Evolutionary conservation across 2,888 invertebrate genomes (phyloP), one percentile per base, ranked within the genome.

Genomic region (Leucophenga montana): DNA sequence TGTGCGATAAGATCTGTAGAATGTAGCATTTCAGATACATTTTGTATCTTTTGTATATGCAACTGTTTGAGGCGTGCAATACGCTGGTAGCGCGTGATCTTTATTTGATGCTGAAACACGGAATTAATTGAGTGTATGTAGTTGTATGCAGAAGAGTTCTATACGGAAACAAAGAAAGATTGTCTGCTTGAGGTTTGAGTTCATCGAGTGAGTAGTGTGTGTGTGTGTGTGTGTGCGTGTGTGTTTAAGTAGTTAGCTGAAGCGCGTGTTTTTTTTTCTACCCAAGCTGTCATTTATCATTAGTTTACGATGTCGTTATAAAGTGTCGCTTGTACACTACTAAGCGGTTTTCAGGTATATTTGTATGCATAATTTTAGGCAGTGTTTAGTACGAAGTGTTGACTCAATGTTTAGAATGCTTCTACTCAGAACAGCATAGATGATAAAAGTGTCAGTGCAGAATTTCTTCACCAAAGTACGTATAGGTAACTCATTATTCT

Each of bases 281-380:
- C 18, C 13, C 66, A 57, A 68, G 71, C 69, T 77, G 78, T 83
- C 83, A 80, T 80, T 83, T 83, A 82, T 83, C 82, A 80, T 80
- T 83, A 78, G 78, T 70, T 68, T 57, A 57, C 57, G 57, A 57
- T 57, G 57, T 59, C 31, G 31, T 59, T 33, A 33, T 33, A 16
- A 59, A 59, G 59, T 59, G 59, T 59, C n/a, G n/a, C 11, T n/a
- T 16, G 14, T 59, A n/a, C 59, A 16, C 59, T 59, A 59, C 33
- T 5, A 20, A 13, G 16, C 4, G 50, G 39, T 39, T 39, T 39
- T 39, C 1, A 8, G 39, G 39, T 39, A 39, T 39, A 39, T 39
- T 39, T 39, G 39, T 11, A 8, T 39, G 39, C 33, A 33, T 33
- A 3, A n/a, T n/a, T n/a, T n/a, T n/a, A n/a, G n/a, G n/a, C n/a